These are phyloP conservation scores for Protonibea diacanthus DNA, from an alignment of 2,797 vertebrate species.

Conservation along the genomic window DNA sequence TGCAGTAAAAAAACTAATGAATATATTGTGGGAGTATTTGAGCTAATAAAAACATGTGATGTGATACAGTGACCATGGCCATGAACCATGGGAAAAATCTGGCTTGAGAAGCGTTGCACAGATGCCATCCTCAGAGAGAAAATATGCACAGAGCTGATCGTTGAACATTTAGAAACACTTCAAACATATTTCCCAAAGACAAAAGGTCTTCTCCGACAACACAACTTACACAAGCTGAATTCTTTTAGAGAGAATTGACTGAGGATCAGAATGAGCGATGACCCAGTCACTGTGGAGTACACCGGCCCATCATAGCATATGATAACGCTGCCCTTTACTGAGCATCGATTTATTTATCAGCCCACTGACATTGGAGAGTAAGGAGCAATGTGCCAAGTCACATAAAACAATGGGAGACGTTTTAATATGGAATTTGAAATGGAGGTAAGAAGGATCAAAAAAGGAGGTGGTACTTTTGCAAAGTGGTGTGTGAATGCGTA, in stretches of 20 bases:
- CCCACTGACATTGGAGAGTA: conserved; percentile 72
- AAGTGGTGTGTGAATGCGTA: conserved; percentile 30
- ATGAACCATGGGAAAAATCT: too few species aligned
- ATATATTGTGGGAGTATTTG: neutral
- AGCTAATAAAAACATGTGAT: neutral
- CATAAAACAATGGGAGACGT: conserved; percentile 83
- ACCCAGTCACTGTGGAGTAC: conserved; percentile 23
- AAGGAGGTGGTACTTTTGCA: conserved; percentile 35
- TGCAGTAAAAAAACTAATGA: neutral
- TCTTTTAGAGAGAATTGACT: neutral
- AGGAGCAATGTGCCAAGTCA: conserved; percentile 74
- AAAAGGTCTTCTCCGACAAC: conserved; percentile 3
- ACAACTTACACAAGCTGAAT: neutral
- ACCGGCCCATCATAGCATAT: conserved; percentile 64
- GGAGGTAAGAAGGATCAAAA: conserved; percentile 52
- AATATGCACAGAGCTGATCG: too few species aligned
- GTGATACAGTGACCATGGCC: neutral
- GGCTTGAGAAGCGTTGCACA: neutral
- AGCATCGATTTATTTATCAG: conserved; percentile 77
- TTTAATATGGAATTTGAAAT: conserved; percentile 85
- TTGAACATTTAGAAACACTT: conserved; percentile 1
- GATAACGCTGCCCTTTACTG: conserved; percentile 76
- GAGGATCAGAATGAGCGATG: conserved; percentile 8
- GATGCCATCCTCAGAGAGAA: too few species aligned
- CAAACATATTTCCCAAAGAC: neutral